Evolutionary conservation across 1,140 invertebrate species (phyloP), one percentile per base, ranked within the genome.

Genomic region (Sinonovacula constricta): DNA sequence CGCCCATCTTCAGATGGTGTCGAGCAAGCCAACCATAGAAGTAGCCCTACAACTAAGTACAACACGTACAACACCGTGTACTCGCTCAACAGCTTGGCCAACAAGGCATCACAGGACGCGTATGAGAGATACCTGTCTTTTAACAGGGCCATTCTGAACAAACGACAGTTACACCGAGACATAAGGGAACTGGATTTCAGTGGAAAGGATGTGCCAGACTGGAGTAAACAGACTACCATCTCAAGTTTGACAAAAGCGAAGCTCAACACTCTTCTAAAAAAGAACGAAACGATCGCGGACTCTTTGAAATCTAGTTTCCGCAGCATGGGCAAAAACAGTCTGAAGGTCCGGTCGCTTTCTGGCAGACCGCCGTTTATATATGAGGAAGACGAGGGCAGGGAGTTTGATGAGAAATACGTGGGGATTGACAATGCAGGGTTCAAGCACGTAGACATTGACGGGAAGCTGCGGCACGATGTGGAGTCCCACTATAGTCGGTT

Each of bases 31-130:
- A n/a, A n/a, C n/a, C n/a, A n/a, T 45, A 45, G 18, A 45, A 10
- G 39, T 45, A 66, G 62, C 2, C 33, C 33, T 24, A 10, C 15
- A n/a, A 39, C 72, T 24, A 65, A 76, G 36, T 76, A 76, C 26
- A 76, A 66, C 53, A 76, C 59, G 7, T 76, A 76, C 53, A 76
- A 36, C 22, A 65, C 72, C 15, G 72, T 76, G 14, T 76, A 49
- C 14, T 76, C 72, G 3, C 28, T 76, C 26, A 33, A 45, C 10
- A 39, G 33, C 14, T 54, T 76, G 62, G 63, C 62, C n/a, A 66
- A 76, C 33, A 28, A 66, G 39, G 49, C 49, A 30, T 57, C 30
- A 18, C 63, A 59, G 49, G 49, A 76, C 15, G 72, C 62, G 1
- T 66, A 65, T 57, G 72, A 76, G 30, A 56, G 53, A 49, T 74